Percentiles rank a stretch among this genome's conserved stretches.
These are phyloP conservation scores for Ochotona princeps DNA, from an alignment of 2,113 vertebrate species.

Conservation along the genomic window DNA sequence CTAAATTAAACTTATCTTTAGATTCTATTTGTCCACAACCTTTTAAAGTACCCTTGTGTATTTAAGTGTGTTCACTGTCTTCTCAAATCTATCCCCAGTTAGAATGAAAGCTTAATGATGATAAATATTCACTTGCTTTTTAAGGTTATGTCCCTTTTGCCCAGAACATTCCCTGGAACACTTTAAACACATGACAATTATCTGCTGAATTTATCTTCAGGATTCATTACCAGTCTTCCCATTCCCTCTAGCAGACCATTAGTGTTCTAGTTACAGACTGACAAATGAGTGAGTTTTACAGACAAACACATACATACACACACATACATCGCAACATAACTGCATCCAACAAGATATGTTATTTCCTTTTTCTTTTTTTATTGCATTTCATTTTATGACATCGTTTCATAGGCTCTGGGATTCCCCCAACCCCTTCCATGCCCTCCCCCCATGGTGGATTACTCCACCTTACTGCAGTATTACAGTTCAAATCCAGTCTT, in stretches of 20 bases:
- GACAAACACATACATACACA: not conserved
- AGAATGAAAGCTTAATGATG: slow-evolving; percentile 50
- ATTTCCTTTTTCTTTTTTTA: too few species aligned
- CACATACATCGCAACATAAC: not conserved
- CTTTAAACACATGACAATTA: not conserved
- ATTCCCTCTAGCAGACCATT: not conserved
- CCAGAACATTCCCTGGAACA: not conserved
- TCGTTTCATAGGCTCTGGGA: too few species aligned
- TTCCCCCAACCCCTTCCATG: too few species aligned
- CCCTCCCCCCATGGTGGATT: too few species aligned
- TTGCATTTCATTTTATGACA: too few species aligned
- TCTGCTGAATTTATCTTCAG: not conserved
- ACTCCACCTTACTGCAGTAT: too few species aligned
- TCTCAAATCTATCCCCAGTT: not conserved
- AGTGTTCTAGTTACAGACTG: not conserved
- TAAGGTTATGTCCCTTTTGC: not conserved
- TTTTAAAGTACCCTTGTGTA: not conserved
- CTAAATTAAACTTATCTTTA: too few species aligned
- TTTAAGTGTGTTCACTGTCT: not conserved
- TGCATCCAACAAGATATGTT: not conserved
- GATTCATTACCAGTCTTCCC: not conserved
- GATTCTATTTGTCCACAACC: too few species aligned
- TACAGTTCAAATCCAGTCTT: too few species aligned
- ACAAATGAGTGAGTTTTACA: not conserved
- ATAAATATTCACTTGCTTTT: not conserved